Percentiles rank a stretch among this genome's conserved stretches.
These are phyloP conservation scores for Rallus crepitans DNA, from an alignment of 2,797 vertebrate species.

Conservation along the genomic window DNA sequence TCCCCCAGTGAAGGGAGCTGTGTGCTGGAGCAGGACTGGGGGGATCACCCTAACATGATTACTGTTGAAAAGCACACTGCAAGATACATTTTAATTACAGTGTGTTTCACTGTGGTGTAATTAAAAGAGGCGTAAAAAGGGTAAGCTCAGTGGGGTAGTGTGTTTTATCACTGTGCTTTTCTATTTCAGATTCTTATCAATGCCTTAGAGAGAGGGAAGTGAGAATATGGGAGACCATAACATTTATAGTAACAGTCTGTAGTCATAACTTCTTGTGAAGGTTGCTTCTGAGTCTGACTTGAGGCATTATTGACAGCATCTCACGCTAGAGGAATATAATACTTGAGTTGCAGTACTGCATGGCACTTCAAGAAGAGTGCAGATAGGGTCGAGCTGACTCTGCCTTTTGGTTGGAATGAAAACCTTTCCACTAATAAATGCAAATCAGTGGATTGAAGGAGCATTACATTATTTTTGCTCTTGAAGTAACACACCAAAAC, in stretches of 20 bases:
- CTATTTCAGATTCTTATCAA: not conserved
- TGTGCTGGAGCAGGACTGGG: not conserved
- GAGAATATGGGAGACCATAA: not conserved
- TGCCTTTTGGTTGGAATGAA: not conserved
- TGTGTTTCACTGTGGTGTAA: not conserved
- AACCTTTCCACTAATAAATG: not conserved
- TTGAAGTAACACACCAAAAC: not conserved
- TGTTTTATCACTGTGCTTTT: not conserved
- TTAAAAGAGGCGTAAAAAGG: not conserved
- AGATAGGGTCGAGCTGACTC: not conserved
- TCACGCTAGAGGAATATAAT: not conserved
- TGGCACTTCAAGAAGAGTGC: not conserved
- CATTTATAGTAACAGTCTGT: not conserved
- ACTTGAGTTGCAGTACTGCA: not conserved
- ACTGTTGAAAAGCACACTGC: not conserved
- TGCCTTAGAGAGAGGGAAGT: constrained; percentile 7
- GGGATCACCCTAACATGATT: not conserved
- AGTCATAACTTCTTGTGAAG: not conserved
- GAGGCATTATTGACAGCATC: not conserved
- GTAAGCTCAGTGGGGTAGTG: not conserved
- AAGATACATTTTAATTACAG: not conserved
- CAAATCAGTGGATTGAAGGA: not conserved
- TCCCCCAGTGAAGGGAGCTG: not conserved
- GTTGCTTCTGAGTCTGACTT: not conserved
- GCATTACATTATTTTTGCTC: not conserved